Evolutionary conservation across 2,113 vertebrate species (phyloP).

Genomic region (Rhabdomys dilectus): DNA sequence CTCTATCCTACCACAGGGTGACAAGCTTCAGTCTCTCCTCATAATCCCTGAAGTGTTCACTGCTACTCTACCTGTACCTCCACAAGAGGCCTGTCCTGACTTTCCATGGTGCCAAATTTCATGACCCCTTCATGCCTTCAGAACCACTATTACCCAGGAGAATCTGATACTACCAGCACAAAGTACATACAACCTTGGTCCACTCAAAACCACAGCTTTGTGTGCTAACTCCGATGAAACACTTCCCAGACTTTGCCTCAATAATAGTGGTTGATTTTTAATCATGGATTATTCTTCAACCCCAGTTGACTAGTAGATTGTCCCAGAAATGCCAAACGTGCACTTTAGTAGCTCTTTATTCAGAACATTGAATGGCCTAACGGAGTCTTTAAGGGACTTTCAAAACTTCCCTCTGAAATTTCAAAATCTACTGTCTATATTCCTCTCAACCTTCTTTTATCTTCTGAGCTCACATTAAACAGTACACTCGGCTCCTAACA

Average conservation of each 20-base stretch:
- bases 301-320: background rate
- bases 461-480: background rate
- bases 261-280: background rate
- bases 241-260: background rate
- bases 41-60: background rate
- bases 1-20: background rate
- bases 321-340: background rate
- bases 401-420: background rate
- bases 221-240: background rate
- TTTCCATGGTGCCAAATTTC: background rate
- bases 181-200: background rate
- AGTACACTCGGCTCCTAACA: background rate
- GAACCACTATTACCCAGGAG: background rate
- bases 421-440: background rate
- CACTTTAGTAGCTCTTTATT: background rate
- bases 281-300: background rate
- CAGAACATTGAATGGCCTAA: background rate
- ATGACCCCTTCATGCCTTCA: background rate
- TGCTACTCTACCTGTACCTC: background rate
- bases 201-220: background rate
- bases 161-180: background rate
- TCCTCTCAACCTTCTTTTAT: background rate
- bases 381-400: background rate
- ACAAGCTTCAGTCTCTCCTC: background rate
- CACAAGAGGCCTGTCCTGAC: background rate